Evolutionary conservation across 2,888 invertebrate species (phyloP).

Genomic region (Tenodera sinensis): DNA sequence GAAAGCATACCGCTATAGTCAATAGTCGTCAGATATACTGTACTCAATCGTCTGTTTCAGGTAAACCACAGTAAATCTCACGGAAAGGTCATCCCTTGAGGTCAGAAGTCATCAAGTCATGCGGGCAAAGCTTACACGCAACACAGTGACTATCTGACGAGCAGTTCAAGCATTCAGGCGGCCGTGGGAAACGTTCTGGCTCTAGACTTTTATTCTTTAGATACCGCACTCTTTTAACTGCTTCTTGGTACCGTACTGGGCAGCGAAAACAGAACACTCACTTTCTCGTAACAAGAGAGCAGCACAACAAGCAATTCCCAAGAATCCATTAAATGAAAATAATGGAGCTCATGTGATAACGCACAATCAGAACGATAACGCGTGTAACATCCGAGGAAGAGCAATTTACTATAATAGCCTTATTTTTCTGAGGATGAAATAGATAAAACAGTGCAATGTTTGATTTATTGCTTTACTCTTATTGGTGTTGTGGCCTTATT

Average conservation of each 20-base stretch:
- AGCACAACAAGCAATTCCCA: not conserved
- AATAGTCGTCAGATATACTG: not conserved
- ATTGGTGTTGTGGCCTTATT: too few relatives aligned
- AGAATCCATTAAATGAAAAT: too few relatives aligned
- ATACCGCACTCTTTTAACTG: not conserved
- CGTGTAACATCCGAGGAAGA: too few relatives aligned
- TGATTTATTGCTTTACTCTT: too few relatives aligned
- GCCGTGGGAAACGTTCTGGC: constrained; percentile 3
- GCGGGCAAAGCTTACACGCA: constrained; percentile 10
- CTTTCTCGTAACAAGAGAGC: not conserved
- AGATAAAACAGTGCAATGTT: too few relatives aligned
- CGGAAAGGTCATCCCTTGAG: constrained; percentile 8
- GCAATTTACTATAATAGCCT: too few relatives aligned
- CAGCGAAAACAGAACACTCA: not conserved
- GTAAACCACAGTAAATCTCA: not conserved
- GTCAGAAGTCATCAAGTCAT: constrained; percentile 14
- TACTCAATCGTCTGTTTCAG: not conserved
- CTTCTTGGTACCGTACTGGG: not conserved
- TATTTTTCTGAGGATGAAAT: too few relatives aligned
- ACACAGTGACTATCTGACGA: not conserved
- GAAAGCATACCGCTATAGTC: not conserved
- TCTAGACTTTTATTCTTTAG: not conserved
- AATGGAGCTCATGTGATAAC: too few relatives aligned
- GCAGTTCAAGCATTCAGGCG: not conserved
- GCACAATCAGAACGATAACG: too few relatives aligned